These are phyloP conservation scores for Misgurnus anguillicaudatus DNA, from an alignment of 2,113 vertebrate genomes.

Conservation along the genomic window DNA sequence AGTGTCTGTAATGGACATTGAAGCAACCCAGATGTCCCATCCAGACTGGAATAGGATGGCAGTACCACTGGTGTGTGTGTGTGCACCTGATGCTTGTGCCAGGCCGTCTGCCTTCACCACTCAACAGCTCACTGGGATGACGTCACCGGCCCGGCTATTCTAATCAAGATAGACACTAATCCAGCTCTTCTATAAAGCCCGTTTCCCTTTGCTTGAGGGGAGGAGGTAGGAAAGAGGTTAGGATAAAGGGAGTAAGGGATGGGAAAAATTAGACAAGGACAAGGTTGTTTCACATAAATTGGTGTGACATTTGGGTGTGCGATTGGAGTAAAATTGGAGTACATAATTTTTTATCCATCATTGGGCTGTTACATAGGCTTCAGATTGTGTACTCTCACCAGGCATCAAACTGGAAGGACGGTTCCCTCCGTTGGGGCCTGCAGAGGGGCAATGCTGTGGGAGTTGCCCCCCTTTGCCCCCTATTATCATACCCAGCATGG, in stretches of 20 bases:
- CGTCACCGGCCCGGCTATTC: constrained; percentile 67
- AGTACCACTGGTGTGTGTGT: background rate
- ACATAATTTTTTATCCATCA: constrained; percentile 36
- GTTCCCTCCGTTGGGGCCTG: constrained; percentile 61
- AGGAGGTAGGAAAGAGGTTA: constrained; percentile 42
- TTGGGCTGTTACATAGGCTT: background rate
- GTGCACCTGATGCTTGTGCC: background rate
- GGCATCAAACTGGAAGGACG: constrained; percentile 70
- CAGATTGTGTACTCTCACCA: background rate
- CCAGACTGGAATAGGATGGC: background rate
- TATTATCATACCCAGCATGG: constrained; percentile 57
- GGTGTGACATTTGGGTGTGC: background rate
- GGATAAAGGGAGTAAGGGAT: constrained; percentile 12
- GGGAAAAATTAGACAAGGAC: constrained; percentile 42
- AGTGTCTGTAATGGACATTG: too few relatives aligned
- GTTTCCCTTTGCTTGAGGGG: constrained; percentile 54
- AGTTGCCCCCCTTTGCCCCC: constrained; percentile 56
- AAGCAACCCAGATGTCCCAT: background rate
- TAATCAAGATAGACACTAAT: constrained; percentile 81
- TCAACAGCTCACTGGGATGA: constrained; percentile 56
- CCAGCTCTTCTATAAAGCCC: constrained; percentile 73
- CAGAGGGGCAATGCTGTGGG: constrained; percentile 66
- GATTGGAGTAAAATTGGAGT: background rate
- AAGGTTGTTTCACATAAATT: background rate
- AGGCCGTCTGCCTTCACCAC: background rate